Conservation (phyloP, 2,888 invertebrate species). For the Ferrisia virgata region DNA sequence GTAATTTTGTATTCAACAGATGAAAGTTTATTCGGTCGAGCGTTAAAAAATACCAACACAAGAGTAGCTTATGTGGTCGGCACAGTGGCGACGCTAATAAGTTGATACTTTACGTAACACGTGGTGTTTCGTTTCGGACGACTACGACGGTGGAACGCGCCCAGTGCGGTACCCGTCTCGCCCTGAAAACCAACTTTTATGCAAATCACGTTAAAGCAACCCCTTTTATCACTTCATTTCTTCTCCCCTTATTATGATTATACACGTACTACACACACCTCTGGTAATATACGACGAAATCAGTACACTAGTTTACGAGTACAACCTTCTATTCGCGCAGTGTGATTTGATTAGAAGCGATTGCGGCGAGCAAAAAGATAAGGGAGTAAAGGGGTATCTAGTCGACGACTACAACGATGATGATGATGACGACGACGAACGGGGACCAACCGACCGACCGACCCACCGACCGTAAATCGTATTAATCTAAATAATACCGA, state of each 20-base stretch:
- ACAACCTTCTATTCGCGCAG: neutral
- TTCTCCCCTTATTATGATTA: neutral
- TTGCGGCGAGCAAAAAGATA: no score
- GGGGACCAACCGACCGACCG: no score
- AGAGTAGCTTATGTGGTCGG: neutral
- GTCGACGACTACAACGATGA: neutral
- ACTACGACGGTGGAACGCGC: neutral
- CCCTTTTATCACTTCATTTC: conserved; percentile 44
- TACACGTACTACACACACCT: neutral
- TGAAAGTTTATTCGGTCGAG: conserved; percentile 13
- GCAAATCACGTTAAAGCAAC: conserved; percentile 38
- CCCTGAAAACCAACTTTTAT: neutral
- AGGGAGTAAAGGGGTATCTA: no score
- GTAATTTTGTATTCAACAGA: conserved; percentile 27
- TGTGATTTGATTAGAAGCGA: conserved; percentile 36
- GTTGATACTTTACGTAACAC: conserved; percentile 9
- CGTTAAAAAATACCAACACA: neutral
- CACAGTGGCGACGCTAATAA: neutral
- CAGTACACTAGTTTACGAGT: neutral
- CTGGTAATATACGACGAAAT: neutral
- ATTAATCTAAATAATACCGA: conserved; percentile 40
- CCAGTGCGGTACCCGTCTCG: neutral
- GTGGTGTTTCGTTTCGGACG: neutral
- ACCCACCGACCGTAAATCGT: conserved; percentile 7
- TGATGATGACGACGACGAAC: neutral